Evolutionary conservation across 2,888 invertebrate genomes (phyloP), one percentile per base, ranked within the genome.

Genomic region (Xanthostigma xanthostigma): DNA sequence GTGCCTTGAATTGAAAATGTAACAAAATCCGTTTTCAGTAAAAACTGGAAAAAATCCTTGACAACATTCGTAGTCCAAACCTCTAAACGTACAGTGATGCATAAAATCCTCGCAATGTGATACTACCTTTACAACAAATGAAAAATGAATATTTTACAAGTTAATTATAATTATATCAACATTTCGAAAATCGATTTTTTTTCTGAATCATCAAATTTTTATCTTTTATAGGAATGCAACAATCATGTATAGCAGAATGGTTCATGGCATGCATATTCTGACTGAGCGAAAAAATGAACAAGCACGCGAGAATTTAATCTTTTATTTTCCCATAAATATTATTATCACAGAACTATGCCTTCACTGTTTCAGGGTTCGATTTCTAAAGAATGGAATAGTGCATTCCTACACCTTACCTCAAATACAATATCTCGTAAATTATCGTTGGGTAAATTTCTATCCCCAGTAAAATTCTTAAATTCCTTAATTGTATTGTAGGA

Each of bases 21-120:
- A 84, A 59, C 85, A 85, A 58, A 79, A 80, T 2, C 85, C 85
- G 63, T 76, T 75, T 63, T 85, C 85, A 1, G 84, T 84, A 55
- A 82, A 81, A n/a, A 82, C 73, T 0, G 82, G 79, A 49, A 73
- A 69, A 45, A 85, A 76, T 49, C 75, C 68, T 13, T 74, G 71
- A 58, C 84, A 83, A 58, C 85, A 84, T 52, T 74, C 70, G 50
- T 78, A 74, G 0, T 70, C 65, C 56, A 77, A 76, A n/a, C 76
- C 77, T 58, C 83, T 81, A 70, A 79, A 84, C 55, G 73, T 72
- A 59, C 85, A 85, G 33, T 72, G 71, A 36, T 69, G 66, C 49
- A 83, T 72, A 37, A 79, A 60, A 9, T 73, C 70, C 53, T 81
- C 76, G 56, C 83, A 83, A 39, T 68, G 73, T 37, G 71, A 68